phyloP scores from a whole-genome alignment of 1,140 invertebrate genomes.

The Coboldia fuscipes region DNA sequence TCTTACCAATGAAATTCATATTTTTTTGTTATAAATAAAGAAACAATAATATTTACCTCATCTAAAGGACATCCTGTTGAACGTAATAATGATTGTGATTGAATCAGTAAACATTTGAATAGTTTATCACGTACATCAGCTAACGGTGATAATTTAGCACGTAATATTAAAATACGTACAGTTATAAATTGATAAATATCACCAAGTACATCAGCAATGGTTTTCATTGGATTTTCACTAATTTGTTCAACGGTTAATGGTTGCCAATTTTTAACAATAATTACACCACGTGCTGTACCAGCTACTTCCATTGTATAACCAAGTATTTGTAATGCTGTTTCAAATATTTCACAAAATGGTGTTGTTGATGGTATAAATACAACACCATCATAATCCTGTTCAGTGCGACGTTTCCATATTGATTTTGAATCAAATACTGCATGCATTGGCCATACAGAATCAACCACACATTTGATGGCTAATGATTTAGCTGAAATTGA shows the following conservation, averaged over 20 bases:
- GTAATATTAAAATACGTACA: conserved; percentile 68
- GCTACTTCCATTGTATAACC: conserved; percentile 57
- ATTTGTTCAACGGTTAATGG: conserved; percentile 75
- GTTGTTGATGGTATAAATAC: conserved; percentile 81
- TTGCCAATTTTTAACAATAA: conserved; percentile 88
- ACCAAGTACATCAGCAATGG: conserved; percentile 78
- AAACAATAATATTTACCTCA: too few species aligned
- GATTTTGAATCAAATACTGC: conserved; percentile 23
- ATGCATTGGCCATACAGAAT: conserved; percentile 44
- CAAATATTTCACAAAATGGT: conserved; percentile 63
- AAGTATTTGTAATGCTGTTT: conserved; percentile 50
- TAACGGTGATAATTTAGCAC: conserved; percentile 49
- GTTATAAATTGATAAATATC: conserved; percentile 81
- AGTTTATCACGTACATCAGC: conserved; percentile 86
- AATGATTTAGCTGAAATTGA: conserved; percentile 59
- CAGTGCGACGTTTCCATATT: conserved; percentile 34
- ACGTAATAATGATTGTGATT: conserved; percentile 65
- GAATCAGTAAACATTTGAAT: conserved; percentile 62
- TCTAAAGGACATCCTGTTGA: conserved; percentile 81
- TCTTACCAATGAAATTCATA: too few species aligned
- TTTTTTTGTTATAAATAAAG: too few species aligned
- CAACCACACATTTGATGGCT: conserved; percentile 80
- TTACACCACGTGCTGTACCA: conserved; percentile 58
- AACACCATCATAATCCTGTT: conserved; percentile 74
- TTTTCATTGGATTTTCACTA: conserved; percentile 61